A percentile compares a stretch with the other conserved stretches of the same genome.
These are phyloP conservation scores for Channa maculata DNA, from an alignment of 2,113 vertebrate species.

Conservation along the genomic window DNA sequence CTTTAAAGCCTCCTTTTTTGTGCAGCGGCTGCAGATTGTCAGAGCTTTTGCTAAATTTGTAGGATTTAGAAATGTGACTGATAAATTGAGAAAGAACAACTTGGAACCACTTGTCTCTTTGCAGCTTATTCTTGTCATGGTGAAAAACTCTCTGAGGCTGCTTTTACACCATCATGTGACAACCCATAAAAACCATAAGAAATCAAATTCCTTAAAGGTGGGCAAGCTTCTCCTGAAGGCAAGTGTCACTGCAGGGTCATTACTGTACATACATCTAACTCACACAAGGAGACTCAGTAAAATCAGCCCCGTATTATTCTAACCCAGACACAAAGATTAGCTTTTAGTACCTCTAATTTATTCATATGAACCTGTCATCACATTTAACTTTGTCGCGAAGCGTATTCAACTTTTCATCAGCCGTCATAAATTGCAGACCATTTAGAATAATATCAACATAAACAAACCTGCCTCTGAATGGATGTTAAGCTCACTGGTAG, in stretches of 20 bases:
- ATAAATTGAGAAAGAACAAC: conserved; percentile 13
- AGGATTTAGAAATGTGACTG: background rate
- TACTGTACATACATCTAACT: conserved; percentile 40
- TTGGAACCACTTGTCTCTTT: background rate
- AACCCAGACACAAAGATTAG: conserved; percentile 46
- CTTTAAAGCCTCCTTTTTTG: background rate
- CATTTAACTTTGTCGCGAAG: conserved; percentile 41
- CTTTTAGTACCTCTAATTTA: conserved; percentile 40
- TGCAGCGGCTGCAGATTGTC: conserved; percentile 4
- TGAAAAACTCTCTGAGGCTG: conserved; percentile 5
- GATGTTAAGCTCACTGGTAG: conserved; percentile 42
- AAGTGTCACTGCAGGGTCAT: conserved; percentile 12
- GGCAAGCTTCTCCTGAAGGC: conserved; percentile 8
- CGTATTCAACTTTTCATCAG: conserved; percentile 53
- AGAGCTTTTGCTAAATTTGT: background rate
- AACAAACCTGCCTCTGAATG: conserved; percentile 57
- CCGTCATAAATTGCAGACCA: conserved; percentile 53
- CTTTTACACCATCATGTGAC: conserved; percentile 19
- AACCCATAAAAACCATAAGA: conserved; percentile 14
- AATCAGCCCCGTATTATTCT: conserved; percentile 19
- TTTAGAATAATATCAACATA: conserved; percentile 57
- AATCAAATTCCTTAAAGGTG: conserved; percentile 13
- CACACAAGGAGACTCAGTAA: conserved; percentile 25
- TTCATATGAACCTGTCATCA: conserved; percentile 48
- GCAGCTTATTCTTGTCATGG: conserved; percentile 6